Conservation (phyloP, 2,113 vertebrate genomes). For the Phoenicopterus ruber region DNA sequence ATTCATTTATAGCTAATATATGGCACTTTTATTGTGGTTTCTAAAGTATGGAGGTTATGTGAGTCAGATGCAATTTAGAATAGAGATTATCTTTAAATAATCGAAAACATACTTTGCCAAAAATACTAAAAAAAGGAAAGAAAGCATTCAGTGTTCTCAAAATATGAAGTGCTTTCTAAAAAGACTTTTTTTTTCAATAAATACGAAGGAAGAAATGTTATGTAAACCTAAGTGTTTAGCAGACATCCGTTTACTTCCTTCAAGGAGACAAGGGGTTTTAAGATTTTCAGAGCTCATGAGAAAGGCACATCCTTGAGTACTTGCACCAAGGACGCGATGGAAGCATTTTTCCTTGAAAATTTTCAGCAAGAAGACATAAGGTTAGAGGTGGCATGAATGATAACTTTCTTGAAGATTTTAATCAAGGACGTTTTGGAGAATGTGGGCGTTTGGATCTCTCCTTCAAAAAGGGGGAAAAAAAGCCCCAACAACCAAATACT, state of each 20-base stretch:
- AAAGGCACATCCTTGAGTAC: constrained; percentile 42
- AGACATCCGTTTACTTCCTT: constrained; percentile 57
- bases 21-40: constrained; percentile 71
- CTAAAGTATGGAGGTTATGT: constrained; percentile 65
- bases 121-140: constrained; percentile 29
- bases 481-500: neutral
- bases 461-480: neutral
- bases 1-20: constrained; percentile 69
- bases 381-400: constrained; percentile 32
- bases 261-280: constrained; percentile 42
- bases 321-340: constrained; percentile 16
- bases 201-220: constrained; percentile 51
- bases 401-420: constrained; percentile 50
- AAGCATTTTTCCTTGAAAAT: constrained; percentile 55
- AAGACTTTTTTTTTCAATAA: constrained; percentile 31
- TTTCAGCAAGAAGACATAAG: constrained; percentile 47
- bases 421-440: constrained; percentile 28
- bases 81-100: constrained; percentile 73
- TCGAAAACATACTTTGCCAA: constrained; percentile 66
- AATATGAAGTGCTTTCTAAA: constrained; percentile 64
- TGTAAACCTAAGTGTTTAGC: constrained; percentile 62
- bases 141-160: constrained; percentile 50
- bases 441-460: neutral
- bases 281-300: constrained; percentile 29
- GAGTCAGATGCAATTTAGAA: constrained; percentile 68